These are phyloP conservation scores for Hyalella azteca DNA, from an alignment of 2,888 invertebrate species.

Conservation along the genomic window DNA sequence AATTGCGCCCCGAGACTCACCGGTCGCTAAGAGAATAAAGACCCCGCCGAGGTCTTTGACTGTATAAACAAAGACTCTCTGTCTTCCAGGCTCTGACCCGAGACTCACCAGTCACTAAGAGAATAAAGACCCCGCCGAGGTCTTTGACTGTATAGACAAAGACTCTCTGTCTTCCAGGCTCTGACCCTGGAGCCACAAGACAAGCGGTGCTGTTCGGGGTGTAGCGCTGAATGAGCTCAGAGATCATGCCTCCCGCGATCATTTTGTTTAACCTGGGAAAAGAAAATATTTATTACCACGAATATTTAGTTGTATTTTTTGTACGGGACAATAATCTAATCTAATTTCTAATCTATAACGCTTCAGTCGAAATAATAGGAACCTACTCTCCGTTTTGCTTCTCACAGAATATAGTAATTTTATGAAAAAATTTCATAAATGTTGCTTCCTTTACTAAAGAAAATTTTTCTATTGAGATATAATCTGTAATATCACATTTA, in stretches of 20 bases:
- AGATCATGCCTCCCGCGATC: slow-evolving; percentile 36
- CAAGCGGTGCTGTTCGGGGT: slow-evolving; percentile 41
- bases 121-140: slow-evolving; percentile 39
- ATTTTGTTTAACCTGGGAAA: slow-evolving; percentile 4
- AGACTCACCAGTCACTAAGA: slow-evolving; percentile 32
- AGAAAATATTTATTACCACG: background rate
- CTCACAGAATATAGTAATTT: too few relatives aligned
- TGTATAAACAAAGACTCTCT: background rate
- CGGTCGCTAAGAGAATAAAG: slow-evolving; percentile 27
- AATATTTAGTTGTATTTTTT: background rate
- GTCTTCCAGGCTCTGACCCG: slow-evolving; percentile 22
- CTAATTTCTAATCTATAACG: too few relatives aligned
- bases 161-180: background rate
- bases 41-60: slow-evolving; percentile 40
- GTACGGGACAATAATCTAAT: too few relatives aligned
- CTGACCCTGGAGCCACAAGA: slow-evolving; percentile 40
- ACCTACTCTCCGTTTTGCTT: too few relatives aligned
- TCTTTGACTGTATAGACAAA: slow-evolving; percentile 22
- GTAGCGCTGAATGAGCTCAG: background rate
- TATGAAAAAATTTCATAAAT: too few relatives aligned
- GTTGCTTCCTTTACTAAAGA: too few relatives aligned
- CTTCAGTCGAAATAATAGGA: too few relatives aligned
- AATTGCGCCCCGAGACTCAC: too few relatives aligned
- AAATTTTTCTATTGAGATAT: too few relatives aligned
- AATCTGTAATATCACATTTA: too few relatives aligned